Conservation (phyloP, 2,888 invertebrate species). For the Rhamphomyia laevipes region DNA sequence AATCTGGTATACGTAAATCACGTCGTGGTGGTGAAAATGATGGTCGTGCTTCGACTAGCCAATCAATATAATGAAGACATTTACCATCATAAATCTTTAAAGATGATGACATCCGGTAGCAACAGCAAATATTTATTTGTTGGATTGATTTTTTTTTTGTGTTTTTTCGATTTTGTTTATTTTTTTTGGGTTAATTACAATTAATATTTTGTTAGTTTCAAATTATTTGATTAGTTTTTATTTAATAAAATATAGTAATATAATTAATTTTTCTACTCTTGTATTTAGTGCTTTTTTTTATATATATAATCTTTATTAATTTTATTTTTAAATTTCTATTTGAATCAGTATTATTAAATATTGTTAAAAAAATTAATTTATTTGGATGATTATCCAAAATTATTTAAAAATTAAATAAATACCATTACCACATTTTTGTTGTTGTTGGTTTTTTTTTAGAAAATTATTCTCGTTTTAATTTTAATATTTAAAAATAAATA, state of each 20-base stretch:
- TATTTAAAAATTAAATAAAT: too few species aligned
- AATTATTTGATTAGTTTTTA: background rate
- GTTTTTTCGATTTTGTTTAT: background rate
- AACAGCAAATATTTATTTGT: background rate
- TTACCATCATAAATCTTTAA: constrained; percentile 38
- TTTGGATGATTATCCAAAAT: too few species aligned
- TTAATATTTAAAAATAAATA: too few species aligned
- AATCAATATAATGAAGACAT: constrained; percentile 38
- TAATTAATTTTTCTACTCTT: too few species aligned
- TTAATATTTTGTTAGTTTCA: background rate
- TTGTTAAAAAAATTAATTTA: too few species aligned
- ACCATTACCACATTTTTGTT: too few species aligned
- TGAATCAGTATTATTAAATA: too few species aligned
- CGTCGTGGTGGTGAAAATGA: constrained; percentile 37
- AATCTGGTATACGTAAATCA: constrained; percentile 32
- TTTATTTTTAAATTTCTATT: too few species aligned
- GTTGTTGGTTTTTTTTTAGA: too few species aligned
- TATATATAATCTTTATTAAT: too few species aligned
- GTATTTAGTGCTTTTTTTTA: too few species aligned
- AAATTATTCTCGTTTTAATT: too few species aligned
- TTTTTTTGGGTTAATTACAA: background rate
- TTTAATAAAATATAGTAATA: background rate
- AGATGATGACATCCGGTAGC: background rate
- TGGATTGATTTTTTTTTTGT: constrained; percentile 2
- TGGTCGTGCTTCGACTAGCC: constrained; percentile 36